Percentiles rank a stretch among this genome's conserved stretches.
Evolutionary conservation across 2,888 invertebrate species (phyloP).

Genomic region (Perizoma flavofasciatum): DNA sequence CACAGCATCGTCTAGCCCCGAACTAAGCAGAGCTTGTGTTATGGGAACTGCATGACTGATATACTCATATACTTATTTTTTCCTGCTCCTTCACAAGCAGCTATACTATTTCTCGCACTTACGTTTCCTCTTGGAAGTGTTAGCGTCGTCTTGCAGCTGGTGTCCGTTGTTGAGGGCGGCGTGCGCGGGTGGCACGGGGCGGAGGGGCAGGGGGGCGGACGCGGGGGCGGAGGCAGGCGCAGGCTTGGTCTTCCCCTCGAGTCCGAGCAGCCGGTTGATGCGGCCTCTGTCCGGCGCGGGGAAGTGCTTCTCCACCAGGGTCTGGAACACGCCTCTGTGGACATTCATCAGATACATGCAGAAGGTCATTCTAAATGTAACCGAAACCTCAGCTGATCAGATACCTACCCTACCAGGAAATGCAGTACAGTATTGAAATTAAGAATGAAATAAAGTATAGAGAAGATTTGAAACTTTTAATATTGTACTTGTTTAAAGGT

Average conservation of each 20-base stretch:
- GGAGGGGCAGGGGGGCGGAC: slow-evolving; percentile 29
- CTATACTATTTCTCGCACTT: slow-evolving; percentile 36
- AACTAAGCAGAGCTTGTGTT: no score
- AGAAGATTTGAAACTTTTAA: no score
- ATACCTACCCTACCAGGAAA: no score
- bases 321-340: slow-evolving; percentile 96
- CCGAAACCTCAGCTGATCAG: no score
- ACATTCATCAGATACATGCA: background rate
- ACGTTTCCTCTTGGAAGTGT: slow-evolving; percentile 73
- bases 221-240: slow-evolving; percentile 53
- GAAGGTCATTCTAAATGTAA: no score
- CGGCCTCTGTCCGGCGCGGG: slow-evolving; percentile 96
- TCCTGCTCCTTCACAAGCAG: no score
- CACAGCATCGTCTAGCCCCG: no score
- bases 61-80: no score
- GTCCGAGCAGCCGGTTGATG: slow-evolving; percentile 89
- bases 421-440: no score
- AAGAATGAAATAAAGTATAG: no score
- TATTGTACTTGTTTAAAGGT: no score
- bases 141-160: slow-evolving; percentile 55
- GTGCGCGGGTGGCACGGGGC: slow-evolving; percentile 7
- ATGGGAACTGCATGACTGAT: no score
- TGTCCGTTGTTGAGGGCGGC: slow-evolving; percentile 50
- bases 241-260: slow-evolving; percentile 72
- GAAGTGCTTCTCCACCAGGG: slow-evolving; percentile 98